Base-by-base conservation (phyloP, 2,888 invertebrate species). In the Yponomeuta malinellus region DNA sequence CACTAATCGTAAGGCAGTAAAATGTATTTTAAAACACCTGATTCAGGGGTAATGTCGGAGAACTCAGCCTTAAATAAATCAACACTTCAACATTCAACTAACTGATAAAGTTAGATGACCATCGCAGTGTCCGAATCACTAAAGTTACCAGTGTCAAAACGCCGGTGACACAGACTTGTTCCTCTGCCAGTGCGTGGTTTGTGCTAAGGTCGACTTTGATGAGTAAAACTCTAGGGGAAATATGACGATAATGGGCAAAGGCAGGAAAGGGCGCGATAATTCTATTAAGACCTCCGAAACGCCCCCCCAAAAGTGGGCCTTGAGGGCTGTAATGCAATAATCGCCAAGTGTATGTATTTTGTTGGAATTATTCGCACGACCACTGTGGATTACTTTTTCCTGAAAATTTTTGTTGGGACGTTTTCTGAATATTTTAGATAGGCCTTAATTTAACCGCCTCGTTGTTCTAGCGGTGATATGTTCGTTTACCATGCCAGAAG, bases 191-290 rank as follows among this genome's bases (percentile, higher is more conserved):
- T 43, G 15, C 52, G 5, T 59, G 12, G 12, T 59, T 15, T 59
- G 52, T 59, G 52, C 15, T 59, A 59, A 70, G 67, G 63, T n/a
- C 10, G n/a, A 37, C n/a, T 52, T 65, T 70, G 70, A 71, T 48
- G 71, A 68, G 52, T 12, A 23, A 15, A 59, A 52, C 37, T 48
- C 59, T 59, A 73, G 75, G 78, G 78, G 80, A 79, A 74, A 76
- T 81, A 78, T 84, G 86, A 87, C 81, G 83, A 83, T 80, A 86
- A 87, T 86, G 77, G 79, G 77, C 77, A 72, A 77, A 73, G 77
- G 79, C 85, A 82, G 76, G 74, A 74, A 75, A 74, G 78, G 77
- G 76, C 63, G 78, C 77, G 78, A 80, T 89, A 89, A 90, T 87
- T 84, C 80, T 83, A 84, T 89, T 89, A 84, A 80, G 80, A 78